A percentile compares a stretch with the other conserved stretches of the same genome.
phyloP scores from a whole-genome alignment of 2,888 invertebrate species.

The Torymus auratus region DNA sequence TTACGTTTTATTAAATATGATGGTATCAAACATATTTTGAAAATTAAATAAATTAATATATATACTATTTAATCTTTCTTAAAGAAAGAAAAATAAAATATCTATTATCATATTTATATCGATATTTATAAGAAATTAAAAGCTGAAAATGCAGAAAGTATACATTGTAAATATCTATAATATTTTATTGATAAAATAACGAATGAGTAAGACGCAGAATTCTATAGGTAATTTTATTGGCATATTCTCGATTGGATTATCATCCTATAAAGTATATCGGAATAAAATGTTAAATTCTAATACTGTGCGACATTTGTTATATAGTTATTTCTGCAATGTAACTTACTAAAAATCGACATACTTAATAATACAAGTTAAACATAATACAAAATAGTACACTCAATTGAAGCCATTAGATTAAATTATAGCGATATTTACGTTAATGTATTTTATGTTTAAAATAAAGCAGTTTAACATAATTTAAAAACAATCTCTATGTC shows the following conservation, averaged over 20 bases:
- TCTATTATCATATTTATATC: slow-evolving; percentile 40
- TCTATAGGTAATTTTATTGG: neutral
- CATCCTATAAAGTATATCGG: neutral
- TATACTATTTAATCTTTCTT: slow-evolving; percentile 19
- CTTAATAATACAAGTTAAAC: neutral
- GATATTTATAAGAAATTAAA: slow-evolving; percentile 35
- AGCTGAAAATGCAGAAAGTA: slow-evolving; percentile 45
- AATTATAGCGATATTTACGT: neutral
- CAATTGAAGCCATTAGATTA: neutral
- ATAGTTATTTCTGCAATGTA: neutral
- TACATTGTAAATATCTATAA: slow-evolving; percentile 52
- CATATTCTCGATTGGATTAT: slow-evolving; percentile 6
- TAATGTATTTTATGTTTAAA: neutral
- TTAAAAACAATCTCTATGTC: neutral
- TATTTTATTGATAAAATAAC: slow-evolving; percentile 25
- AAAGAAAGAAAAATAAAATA: slow-evolving; percentile 31
- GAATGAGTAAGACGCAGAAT: neutral
- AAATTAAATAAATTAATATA: slow-evolving; percentile 22
- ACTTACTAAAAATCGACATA: slow-evolving; percentile 6
- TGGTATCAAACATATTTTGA: too few relatives aligned
- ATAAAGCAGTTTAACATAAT: neutral
- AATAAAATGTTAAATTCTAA: slow-evolving; percentile 7
- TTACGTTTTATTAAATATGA: too few relatives aligned
- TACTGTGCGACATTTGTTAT: neutral
- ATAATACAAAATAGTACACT: too few relatives aligned